Conservation (phyloP, 1,140 invertebrate species). For the Drosophila kohkoa region DNA sequence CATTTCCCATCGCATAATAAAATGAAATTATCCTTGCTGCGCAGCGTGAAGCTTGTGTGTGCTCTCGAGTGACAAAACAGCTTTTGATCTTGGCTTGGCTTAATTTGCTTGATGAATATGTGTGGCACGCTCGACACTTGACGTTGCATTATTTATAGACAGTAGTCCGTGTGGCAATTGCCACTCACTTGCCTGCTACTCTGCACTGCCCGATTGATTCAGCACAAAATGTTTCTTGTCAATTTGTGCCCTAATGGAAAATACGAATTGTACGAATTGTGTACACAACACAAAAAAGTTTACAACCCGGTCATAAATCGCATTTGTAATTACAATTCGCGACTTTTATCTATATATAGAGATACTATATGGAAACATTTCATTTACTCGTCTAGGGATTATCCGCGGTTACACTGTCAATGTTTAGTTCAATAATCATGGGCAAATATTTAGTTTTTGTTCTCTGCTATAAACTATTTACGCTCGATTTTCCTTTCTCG, state of each 20-base stretch:
- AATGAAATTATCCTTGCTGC: slow-evolving; percentile 29
- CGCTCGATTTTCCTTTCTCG: slow-evolving; percentile 7
- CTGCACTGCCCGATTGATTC: not conserved
- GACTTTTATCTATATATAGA: slow-evolving; percentile 13
- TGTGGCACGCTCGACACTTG: slow-evolving; percentile 55
- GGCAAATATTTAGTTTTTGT: slow-evolving; percentile 5
- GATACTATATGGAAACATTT: not conserved
- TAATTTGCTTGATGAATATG: slow-evolving; percentile 73
- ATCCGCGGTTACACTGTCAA: not conserved
- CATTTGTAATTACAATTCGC: slow-evolving; percentile 34
- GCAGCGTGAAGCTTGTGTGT: slow-evolving; percentile 9
- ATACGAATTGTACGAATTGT: slow-evolving; percentile 6
- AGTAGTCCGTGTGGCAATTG: not conserved
- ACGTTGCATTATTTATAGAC: slow-evolving; percentile 10
- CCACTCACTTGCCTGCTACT: not conserved
- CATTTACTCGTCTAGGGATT: not conserved
- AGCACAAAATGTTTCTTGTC: not conserved
- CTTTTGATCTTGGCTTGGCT: slow-evolving; percentile 61
- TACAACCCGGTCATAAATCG: slow-evolving; percentile 35
- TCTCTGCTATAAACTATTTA: not conserved
- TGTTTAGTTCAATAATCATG: slow-evolving; percentile 12
- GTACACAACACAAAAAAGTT: slow-evolving; percentile 22
- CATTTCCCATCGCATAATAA: not conserved
- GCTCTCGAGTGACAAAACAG: slow-evolving; percentile 29
- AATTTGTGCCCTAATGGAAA: slow-evolving; percentile 28